These are phyloP conservation scores for Hyposmocoma kahamanoa DNA, from an alignment of 1,140 invertebrate species.

Conservation along the genomic window DNA sequence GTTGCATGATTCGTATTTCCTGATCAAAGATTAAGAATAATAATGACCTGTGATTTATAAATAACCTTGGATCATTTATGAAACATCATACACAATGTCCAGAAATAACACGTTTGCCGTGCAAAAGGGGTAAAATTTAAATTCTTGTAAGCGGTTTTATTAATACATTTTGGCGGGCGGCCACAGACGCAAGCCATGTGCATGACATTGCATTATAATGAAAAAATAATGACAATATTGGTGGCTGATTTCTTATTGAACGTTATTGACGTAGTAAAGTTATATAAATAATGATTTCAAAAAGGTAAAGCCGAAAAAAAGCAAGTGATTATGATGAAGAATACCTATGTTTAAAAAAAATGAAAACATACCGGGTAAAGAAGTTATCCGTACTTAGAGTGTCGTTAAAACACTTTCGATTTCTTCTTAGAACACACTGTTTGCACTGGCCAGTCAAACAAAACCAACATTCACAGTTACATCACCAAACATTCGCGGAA, in stretches of 20 bases:
- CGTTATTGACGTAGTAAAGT: too few relatives aligned
- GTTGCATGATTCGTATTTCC: too few relatives aligned
- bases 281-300: too few relatives aligned
- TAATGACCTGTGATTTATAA: not conserved
- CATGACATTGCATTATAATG: too few relatives aligned
- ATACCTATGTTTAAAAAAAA: not conserved
- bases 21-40: too few relatives aligned
- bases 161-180: not conserved
- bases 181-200: not conserved
- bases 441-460: slow-evolving; percentile 34
- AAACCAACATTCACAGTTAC: slow-evolving; percentile 47
- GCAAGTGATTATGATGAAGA: too few relatives aligned
- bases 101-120: not conserved
- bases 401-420: slow-evolving; percentile 41
- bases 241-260: too few relatives aligned
- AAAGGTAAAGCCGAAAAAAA: too few relatives aligned
- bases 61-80: not conserved
- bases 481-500: slow-evolving; percentile 46
- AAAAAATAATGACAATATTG: too few relatives aligned
- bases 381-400: slow-evolving; percentile 25
- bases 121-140: not conserved
- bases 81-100: not conserved
- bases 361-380: slow-evolving; percentile 20
- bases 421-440: slow-evolving; percentile 43
- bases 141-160: not conserved